Base-by-base conservation (phyloP, 2,113 vertebrate species). In the Cromileptes altivelis region DNA sequence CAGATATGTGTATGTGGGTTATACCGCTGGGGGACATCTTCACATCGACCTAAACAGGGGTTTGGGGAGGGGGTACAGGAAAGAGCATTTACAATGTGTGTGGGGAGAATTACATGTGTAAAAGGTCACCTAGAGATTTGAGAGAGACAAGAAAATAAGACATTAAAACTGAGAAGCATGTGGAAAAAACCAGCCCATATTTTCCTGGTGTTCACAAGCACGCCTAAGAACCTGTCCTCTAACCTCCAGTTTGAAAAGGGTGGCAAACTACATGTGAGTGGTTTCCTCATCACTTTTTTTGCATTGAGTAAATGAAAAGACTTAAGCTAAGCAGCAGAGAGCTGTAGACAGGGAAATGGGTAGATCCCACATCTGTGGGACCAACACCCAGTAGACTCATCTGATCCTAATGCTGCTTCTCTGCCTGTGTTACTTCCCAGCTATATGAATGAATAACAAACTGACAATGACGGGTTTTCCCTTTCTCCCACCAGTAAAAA, bases 11-110 rank as follows among this genome's bases (percentile, higher is more conserved):
- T 47, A 0, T 0, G 0, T 21, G 79, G 67, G 52, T 83, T 8
- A 18, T 62, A 75, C 45, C 57, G 12, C 33, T 56, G 4, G 70
- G 18, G 0, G 0, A n/a, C 1, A 19, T 8, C 15, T 6, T 65
- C 33, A 25, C 6, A 3, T 17, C 3, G 17, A 49, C 33, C 90
- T 91, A 45, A 56, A 83, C 4, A 2, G 6, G 13, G 14, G 8
- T 10, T 27, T 13, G 17, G 30, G 14, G 33, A 12, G 47, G 15
- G 47, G 13, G 13, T 49, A 12, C 4, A 9, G 18, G 30, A 2
- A 17, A 14, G 40, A 7, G 61, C 49, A 61, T 10, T 13, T 10
- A 21, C 3, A 11, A 68, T 61, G 14, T 62, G 21, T 13, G 30
- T 0, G 9, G 13, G 40, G 9, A 2, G 37, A 49, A 40, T 50